phyloP scores from a whole-genome alignment of 2,888 invertebrate species.

The Drosophila pullipes region DNA sequence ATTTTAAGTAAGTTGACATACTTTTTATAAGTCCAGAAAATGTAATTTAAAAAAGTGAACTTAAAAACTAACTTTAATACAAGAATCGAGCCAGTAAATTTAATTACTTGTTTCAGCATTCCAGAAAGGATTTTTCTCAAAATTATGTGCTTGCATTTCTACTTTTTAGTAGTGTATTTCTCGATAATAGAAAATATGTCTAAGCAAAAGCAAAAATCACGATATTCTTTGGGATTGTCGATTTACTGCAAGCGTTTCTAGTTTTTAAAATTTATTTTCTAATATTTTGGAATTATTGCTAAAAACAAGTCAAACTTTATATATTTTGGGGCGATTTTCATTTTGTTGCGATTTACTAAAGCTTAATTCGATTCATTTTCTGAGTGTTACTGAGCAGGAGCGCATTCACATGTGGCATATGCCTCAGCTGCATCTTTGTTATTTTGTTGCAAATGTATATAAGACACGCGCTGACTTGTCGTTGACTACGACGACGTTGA shows the following conservation, averaged over 20 bases:
- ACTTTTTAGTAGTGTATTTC: background rate
- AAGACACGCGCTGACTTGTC: slow-evolving; percentile 64
- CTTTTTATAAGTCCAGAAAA: no score
- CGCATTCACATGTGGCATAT: slow-evolving; percentile 8
- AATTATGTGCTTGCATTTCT: background rate
- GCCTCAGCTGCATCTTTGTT: slow-evolving; percentile 43
- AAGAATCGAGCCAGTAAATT: no score
- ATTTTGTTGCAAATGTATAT: slow-evolving; percentile 53
- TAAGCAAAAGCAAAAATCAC: background rate
- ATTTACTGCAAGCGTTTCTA: background rate
- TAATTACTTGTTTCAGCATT: no score
- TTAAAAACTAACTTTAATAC: no score
- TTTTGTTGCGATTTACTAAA: background rate
- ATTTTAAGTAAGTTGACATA: background rate
- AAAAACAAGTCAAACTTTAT: background rate
- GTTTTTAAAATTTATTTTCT: background rate
- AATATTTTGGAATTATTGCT: background rate
- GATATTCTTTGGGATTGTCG: background rate
- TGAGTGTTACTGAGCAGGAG: slow-evolving; percentile 15
- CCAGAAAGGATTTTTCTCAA: no score
- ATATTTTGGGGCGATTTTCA: background rate
- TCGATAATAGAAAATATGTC: background rate
- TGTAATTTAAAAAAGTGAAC: no score
- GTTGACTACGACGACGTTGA: slow-evolving; percentile 60
- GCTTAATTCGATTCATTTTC: background rate